phyloP scores from a whole-genome alignment of 2,888 invertebrate genomes.

The Ectemnius continuus region DNA sequence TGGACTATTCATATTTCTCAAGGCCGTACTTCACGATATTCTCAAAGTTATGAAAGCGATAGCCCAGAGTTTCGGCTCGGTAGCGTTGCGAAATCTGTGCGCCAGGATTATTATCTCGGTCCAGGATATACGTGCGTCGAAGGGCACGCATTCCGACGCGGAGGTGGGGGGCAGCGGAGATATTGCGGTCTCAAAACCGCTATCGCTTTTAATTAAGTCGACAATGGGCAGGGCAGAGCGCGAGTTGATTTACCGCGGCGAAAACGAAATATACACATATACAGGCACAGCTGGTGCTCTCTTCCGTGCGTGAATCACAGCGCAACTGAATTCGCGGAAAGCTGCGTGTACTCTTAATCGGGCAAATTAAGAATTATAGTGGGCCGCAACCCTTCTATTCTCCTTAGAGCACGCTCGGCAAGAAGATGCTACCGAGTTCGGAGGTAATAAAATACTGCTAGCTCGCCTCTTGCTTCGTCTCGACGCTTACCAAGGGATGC shows the following conservation, averaged over 20 bases:
- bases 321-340: constrained; percentile 33
- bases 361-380: constrained; percentile 60
- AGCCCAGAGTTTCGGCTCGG: not conserved
- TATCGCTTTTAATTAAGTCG: constrained; percentile 12
- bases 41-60: not conserved
- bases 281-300: not conserved
- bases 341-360: constrained; percentile 50
- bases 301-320: constrained; percentile 10
- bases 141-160: not conserved
- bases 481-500: constrained; percentile 25
- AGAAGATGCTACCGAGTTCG: constrained; percentile 28
- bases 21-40: constrained; percentile 1
- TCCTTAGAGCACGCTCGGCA: constrained; percentile 35
- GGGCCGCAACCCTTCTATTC: constrained; percentile 55
- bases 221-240: constrained; percentile 14
- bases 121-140: no score
- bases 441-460: constrained; percentile 55
- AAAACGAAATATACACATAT: constrained; percentile 27
- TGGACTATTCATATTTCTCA: constrained; percentile 35
- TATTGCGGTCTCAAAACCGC: constrained; percentile 2
- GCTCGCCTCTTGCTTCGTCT: constrained; percentile 25
- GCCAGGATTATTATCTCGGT: no score
- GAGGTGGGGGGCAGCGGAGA: not conserved
- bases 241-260: constrained; percentile 33
- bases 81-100: not conserved